Evolutionary conservation across 1,140 invertebrate genomes (phyloP), one percentile per base, ranked within the genome.

Genomic region (Drosophila bipectinata): DNA sequence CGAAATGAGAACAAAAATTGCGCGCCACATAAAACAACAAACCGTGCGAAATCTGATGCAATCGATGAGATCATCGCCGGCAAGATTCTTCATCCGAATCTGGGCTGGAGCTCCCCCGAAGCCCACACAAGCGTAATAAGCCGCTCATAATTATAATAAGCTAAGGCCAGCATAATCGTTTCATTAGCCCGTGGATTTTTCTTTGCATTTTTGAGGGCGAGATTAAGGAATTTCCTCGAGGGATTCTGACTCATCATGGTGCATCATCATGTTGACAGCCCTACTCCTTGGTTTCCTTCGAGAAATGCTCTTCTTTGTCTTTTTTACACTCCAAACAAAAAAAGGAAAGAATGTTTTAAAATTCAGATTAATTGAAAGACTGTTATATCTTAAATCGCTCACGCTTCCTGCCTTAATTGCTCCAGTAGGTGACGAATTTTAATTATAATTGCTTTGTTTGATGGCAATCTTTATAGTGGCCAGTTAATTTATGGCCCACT

Each of bases 41-140:
- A 76, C 76, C 78, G 83, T 88, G 79, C 76, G 83, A 87, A 87
- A 89, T 88, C 76, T 87, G 83, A 87, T 87, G 83, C 83, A 87
- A 87, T 87, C 82, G 82, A 88, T 87, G 82, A 87, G 82, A 88
- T 87, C 82, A 87, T 83, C 82, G 30, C 44, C 47, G 53, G 10
- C 54, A 68, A 76, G 47, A 80, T 67, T 62, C 61, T 60, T 32
- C 45, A 54, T 49, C 61, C 51, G 51, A 67, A 63, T 58, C 51
- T 55, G 49, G 72, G 57, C 51, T 75, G 61, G 61, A 63, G 61
- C 44, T 44, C 5, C 15, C 18, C 59, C 49, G 39, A 26, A 12
- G 10, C 58, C 57, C 62, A 82, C 64, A 69, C 74, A 71, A 56
- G 71, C 74, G 53, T 83, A 79, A 83, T 72, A 72, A 78, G 73